Evolutionary conservation across 2,113 vertebrate genomes (phyloP).

Genomic region (Polypterus senegalus): DNA sequence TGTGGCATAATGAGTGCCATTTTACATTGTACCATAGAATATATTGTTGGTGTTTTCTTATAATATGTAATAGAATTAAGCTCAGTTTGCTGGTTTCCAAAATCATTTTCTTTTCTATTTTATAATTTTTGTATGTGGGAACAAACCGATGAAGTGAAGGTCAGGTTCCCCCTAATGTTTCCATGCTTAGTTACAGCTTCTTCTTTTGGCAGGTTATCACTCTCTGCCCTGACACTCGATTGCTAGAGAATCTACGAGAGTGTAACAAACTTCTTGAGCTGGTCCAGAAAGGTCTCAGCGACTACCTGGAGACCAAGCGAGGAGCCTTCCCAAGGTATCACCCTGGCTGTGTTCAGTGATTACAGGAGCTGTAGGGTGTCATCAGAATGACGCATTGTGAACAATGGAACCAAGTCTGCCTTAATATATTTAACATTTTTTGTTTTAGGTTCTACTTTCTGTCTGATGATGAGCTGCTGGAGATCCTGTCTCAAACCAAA

Average conservation of each 20-base stretch:
- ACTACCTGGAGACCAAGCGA: constrained; percentile 78
- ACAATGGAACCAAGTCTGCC: background rate
- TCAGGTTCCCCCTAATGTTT: too few relatives aligned
- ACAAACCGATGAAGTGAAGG: background rate
- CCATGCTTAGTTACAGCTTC: too few relatives aligned
- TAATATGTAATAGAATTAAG: too few relatives aligned
- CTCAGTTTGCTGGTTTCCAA: background rate
- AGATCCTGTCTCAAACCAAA: constrained; percentile 82
- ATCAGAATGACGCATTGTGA: background rate
- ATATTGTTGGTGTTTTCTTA: too few relatives aligned
- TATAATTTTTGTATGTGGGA: background rate
- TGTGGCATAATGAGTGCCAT: too few relatives aligned
- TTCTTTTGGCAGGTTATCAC: constrained; percentile 57
- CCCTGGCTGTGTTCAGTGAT: background rate
- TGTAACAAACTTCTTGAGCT: constrained; percentile 65
- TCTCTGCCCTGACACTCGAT: constrained; percentile 57
- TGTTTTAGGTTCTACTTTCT: constrained; percentile 81
- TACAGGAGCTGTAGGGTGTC: background rate
- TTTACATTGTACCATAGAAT: too few relatives aligned
- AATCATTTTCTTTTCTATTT: background rate
- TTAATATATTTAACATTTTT: background rate
- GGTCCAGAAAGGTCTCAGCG: constrained; percentile 78
- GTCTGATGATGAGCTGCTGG: constrained; percentile 80
- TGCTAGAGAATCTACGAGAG: constrained; percentile 56
- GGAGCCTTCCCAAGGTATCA: constrained; percentile 63